phyloP scores from a whole-genome alignment of 2,797 vertebrate species.

The Notamacropus eugenii region DNA sequence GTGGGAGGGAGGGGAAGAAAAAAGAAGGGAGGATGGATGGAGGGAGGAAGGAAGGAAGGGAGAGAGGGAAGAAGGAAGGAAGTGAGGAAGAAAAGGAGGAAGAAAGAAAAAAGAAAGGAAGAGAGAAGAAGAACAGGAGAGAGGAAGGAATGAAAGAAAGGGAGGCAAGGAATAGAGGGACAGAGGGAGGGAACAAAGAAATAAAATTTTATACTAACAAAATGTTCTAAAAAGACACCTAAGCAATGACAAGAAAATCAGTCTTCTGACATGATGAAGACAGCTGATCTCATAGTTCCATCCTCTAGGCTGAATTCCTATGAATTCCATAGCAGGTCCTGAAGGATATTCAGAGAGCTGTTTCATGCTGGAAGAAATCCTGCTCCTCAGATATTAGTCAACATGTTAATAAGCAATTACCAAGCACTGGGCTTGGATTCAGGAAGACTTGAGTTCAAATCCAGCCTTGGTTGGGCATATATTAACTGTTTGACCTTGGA shows the following conservation, averaged over 20 bases:
- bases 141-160: neutral
- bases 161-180: neutral
- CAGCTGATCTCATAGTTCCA: neutral
- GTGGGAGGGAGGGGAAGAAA: no score
- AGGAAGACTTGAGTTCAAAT: neutral
- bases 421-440: neutral
- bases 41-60: no score
- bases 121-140: neutral
- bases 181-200: neutral
- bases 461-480: neutral
- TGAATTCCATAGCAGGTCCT: conserved; percentile 37
- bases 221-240: neutral
- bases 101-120: neutral
- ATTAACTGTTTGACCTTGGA: neutral
- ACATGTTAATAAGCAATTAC: neutral
- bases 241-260: neutral
- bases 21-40: no score
- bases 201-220: neutral
- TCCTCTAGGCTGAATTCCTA: conserved; percentile 35
- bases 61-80: neutral
- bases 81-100: neutral
- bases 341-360: conserved; percentile 43
- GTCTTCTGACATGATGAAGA: neutral
- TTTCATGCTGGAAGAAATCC: conserved; percentile 32
- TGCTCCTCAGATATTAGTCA: neutral